These are phyloP conservation scores for Macaca fascicularis DNA, from an alignment of 2,113 vertebrate species.

Conservation along the genomic window DNA sequence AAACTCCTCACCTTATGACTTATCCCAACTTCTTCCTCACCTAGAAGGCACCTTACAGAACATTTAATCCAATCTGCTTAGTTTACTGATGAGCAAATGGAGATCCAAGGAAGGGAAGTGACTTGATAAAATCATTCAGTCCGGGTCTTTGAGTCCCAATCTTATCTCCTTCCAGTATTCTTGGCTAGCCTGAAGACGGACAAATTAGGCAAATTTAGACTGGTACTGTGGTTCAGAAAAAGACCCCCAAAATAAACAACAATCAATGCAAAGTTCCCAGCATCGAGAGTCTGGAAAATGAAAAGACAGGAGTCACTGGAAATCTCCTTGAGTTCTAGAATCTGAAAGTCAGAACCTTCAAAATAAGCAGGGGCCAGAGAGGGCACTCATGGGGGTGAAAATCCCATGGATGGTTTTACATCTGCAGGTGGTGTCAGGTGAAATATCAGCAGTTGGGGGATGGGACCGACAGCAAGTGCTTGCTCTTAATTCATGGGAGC, in stretches of 20 bases:
- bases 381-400: not conserved
- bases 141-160: not conserved
- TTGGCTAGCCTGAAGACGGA: not conserved
- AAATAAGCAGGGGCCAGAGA: not conserved
- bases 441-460: not conserved
- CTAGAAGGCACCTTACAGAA: not conserved
- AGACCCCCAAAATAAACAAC: not conserved
- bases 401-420: not conserved
- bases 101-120: not conserved
- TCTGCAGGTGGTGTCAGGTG: not conserved
- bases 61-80: not conserved
- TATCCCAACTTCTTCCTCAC: not conserved
- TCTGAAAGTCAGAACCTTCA: not conserved
- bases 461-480: not conserved
- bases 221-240: not conserved
- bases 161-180: not conserved
- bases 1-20: not conserved
- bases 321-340: not conserved
- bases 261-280: not conserved
- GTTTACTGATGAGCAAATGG: not conserved
- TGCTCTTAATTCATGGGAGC: constrained; percentile 2
- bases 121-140: not conserved
- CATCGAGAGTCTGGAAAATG: not conserved
- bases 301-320: not conserved
- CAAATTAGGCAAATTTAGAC: not conserved